phyloP scores from a whole-genome alignment of 37 sponge, comb jelly and placozoan genomes.

The Amphimedon queenslandica region DNA sequence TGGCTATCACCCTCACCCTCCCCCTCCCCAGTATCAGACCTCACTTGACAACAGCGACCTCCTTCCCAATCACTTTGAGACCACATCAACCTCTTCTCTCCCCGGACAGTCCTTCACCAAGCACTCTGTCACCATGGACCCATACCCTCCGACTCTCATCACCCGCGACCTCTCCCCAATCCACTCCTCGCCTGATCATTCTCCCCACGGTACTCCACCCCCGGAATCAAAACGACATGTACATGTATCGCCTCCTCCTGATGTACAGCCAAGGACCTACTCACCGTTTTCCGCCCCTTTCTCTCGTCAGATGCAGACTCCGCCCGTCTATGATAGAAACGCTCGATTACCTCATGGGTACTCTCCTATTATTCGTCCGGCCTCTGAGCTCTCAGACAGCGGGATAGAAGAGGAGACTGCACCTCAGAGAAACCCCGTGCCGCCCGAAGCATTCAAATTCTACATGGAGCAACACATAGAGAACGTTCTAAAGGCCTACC shows the following conservation, averaged over 20 bases:
- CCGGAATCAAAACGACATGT: slow-evolving; percentile 43
- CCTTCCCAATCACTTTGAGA: slow-evolving; percentile 3
- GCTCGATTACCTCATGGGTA: slow-evolving; percentile 1
- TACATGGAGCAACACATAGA: slow-evolving; percentile 93
- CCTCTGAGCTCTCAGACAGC: slow-evolving; percentile 49
- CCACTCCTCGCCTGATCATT: slow-evolving; percentile 7
- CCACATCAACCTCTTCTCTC: slow-evolving; percentile 8
- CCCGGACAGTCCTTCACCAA: neutral
- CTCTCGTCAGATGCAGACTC: slow-evolving; percentile 13
- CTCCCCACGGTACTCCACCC: slow-evolving; percentile 32
- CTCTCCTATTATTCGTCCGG: neutral
- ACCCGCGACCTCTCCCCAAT: slow-evolving; percentile 17
- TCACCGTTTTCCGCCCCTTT: slow-evolving; percentile 68
- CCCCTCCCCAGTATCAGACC: too few relatives aligned
- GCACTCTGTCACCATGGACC: neutral
- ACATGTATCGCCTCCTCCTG: slow-evolving; percentile 74
- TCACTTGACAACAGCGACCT: neutral
- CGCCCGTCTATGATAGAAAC: slow-evolving; percentile 13
- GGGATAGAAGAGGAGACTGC: slow-evolving; percentile 71
- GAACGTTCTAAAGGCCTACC: slow-evolving; percentile 70
- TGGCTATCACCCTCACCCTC: neutral
- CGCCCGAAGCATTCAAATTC: slow-evolving; percentile 95
- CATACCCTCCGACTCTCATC: neutral
- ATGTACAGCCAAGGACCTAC: slow-evolving; percentile 54
- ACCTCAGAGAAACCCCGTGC: slow-evolving; percentile 47